Evolutionary conservation across 1,140 invertebrate species (phyloP), one percentile per base, ranked within the genome.

Genomic region (Sminthurides bifidus): DNA sequence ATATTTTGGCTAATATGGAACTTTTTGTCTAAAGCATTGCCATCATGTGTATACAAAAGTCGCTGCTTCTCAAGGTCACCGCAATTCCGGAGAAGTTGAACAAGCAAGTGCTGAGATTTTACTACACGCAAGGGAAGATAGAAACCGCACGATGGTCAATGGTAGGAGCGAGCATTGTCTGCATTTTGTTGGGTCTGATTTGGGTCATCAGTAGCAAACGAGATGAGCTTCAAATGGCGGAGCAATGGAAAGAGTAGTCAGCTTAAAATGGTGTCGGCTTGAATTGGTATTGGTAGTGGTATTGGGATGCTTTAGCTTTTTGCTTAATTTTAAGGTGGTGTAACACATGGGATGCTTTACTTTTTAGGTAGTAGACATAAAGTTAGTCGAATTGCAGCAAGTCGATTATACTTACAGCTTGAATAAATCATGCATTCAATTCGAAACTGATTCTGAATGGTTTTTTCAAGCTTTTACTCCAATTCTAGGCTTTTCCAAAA

Each of bases 401-500:
- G n/a, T n/a, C n/a, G n/a, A n/a, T n/a, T n/a, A n/a, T n/a, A n/a
- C n/a, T n/a, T n/a, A n/a, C n/a, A n/a, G n/a, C n/a, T n/a, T n/a
- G n/a, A n/a, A n/a, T n/a, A n/a, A n/a, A n/a, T n/a, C n/a, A n/a
- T 17, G 23, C 4, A 41, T 41, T 41, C 23, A 17, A 8, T 17
- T 41, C 23, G 38, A 41, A 41, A 17, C n/a, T 41, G n/a, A 4
- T 41, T 17, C n/a, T 6, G n/a, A 3, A 52, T 15, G n/a, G n/a
- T n/a, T 17, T 40, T 40, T 6, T 15, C 21, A 52, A 3, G 4
- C 24, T 30, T 29, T 3, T 54, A 4, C 38, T 44, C 15, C 35
- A 59, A 29, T 40, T 51, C 44, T n/a, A 58, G n/a, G 1, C 54
- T 46, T 45, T 63, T 63, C 61, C 61, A 63, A 59, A 63, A 63